These are phyloP conservation scores for Phataginus tricuspis DNA, from an alignment of 2,797 vertebrate species.

Conservation along the genomic window DNA sequence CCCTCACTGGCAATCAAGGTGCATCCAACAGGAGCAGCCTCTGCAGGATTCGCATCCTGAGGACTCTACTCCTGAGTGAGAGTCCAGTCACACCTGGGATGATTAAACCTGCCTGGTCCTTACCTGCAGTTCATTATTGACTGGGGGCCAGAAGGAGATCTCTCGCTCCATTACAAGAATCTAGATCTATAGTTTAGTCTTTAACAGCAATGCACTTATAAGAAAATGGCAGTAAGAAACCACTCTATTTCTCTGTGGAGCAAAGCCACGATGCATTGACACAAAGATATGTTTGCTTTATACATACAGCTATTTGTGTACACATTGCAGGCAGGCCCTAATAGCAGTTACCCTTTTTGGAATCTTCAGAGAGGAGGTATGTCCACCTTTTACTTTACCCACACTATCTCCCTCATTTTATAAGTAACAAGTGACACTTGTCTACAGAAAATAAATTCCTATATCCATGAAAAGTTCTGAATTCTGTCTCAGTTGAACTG, in stretches of 20 bases:
- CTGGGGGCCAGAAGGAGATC: neutral
- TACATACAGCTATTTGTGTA: neutral
- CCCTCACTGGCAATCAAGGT: neutral
- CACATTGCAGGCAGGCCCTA: neutral
- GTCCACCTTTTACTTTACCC: neutral
- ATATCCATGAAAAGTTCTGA: neutral
- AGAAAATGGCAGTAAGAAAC: neutral
- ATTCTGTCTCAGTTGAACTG: neutral
- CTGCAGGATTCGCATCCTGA: conserved; percentile 49
- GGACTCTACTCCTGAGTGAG: conserved; percentile 45
- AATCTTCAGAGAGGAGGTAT: neutral
- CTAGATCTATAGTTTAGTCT: conserved; percentile 6
- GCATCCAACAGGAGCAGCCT: conserved; percentile 62
- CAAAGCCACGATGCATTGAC: neutral
- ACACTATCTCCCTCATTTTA: neutral
- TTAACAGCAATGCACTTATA: conserved; percentile 1
- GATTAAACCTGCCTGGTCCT: conserved; percentile 23
- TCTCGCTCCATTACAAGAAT: neutral
- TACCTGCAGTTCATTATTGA: conserved; percentile 12
- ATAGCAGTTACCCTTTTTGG: neutral
- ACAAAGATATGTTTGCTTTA: neutral
- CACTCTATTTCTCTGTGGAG: neutral
- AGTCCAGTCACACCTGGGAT: conserved; percentile 28
- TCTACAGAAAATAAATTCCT: neutral
- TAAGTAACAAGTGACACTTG: neutral